Evolutionary conservation across 1,140 invertebrate genomes (phyloP).

Genomic region (Nomia melanderi): DNA sequence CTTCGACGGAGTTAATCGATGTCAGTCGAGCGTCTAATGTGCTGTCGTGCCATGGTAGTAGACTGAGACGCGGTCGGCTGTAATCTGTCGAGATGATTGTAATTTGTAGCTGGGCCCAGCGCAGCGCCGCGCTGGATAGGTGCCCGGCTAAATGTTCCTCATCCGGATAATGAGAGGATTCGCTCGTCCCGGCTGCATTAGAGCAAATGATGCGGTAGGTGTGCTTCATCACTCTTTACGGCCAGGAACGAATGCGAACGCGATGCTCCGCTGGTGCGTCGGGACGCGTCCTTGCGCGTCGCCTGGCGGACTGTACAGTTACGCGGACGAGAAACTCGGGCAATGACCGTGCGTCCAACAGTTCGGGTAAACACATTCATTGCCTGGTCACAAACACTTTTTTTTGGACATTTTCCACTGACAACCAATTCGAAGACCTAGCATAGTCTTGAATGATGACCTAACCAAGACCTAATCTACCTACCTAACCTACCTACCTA

Average conservation of each 20-base stretch:
- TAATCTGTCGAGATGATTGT: constrained; percentile 48
- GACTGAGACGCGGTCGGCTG: neutral
- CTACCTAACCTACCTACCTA: too few species aligned
- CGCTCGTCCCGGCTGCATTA: constrained; percentile 36
- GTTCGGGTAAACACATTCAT: too few species aligned
- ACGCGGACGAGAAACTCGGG: constrained; percentile 34
- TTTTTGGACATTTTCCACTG: too few species aligned
- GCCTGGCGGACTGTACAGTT: constrained; percentile 24
- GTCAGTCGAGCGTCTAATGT: constrained; percentile 10
- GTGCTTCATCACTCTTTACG: constrained; percentile 34
- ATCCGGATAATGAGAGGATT: constrained; percentile 56
- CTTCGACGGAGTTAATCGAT: constrained; percentile 19
- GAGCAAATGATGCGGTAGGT: constrained; percentile 50
- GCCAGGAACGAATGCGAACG: neutral
- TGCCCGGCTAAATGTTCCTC: constrained; percentile 50
- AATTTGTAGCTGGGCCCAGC: constrained; percentile 45
- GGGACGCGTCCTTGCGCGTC: neutral
- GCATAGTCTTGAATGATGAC: too few species aligned
- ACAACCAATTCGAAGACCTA: too few species aligned
- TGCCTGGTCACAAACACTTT: too few species aligned
- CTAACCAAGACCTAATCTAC: too few species aligned
- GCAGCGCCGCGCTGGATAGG: constrained; percentile 27
- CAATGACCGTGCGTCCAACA: constrained; percentile 25
- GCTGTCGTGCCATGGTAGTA: neutral
- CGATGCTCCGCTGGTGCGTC: neutral